Evolutionary conservation across 2,888 invertebrate species (phyloP).

Genomic region (Fragum sueziense): DNA sequence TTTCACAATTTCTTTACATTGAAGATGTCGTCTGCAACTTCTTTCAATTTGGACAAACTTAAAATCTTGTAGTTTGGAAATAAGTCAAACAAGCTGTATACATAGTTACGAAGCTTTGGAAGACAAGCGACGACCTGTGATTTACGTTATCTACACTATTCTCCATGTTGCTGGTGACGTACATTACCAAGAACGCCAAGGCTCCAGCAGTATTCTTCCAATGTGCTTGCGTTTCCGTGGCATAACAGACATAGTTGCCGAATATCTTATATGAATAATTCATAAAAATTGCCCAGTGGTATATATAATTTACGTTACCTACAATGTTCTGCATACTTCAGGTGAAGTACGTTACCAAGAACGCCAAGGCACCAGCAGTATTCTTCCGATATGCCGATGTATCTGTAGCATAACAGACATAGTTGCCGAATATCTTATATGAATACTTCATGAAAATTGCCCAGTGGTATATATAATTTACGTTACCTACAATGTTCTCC

Average conservation of each 20-base stretch:
- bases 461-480: no score
- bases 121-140: neutral
- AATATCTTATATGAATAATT: no score
- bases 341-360: conserved; percentile 31
- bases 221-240: conserved; percentile 22
- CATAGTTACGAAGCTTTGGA: neutral
- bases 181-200: conserved; percentile 25
- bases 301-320: neutral
- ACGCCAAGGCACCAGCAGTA: conserved; percentile 24
- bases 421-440: no score
- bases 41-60: no score
- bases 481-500: neutral
- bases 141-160: neutral
- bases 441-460: no score
- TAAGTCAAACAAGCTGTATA: no score
- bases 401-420: neutral
- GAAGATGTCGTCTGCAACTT: no score
- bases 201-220: conserved; percentile 35
- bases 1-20: no score
- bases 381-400: conserved; percentile 37
- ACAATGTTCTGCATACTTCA: neutral
- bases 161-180: conserved; percentile 16
- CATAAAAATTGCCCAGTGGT: no score
- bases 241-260: no score
- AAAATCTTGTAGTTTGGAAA: no score